These are phyloP conservation scores for Oreortyx pictus DNA, from an alignment of 2,797 vertebrate species.

Conservation along the genomic window DNA sequence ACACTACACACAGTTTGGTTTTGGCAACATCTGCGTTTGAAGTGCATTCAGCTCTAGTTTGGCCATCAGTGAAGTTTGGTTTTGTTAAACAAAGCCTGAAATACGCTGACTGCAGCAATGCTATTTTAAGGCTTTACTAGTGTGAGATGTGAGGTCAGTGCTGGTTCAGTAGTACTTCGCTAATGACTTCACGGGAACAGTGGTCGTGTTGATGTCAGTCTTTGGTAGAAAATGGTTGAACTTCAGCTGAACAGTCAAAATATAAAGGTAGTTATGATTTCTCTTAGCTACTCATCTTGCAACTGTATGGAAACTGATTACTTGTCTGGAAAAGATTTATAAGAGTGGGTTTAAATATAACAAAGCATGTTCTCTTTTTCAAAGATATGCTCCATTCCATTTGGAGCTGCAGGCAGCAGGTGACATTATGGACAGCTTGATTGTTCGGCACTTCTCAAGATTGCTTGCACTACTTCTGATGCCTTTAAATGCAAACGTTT, in stretches of 20 bases:
- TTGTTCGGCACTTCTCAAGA: background rate
- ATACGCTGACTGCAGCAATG: conserved; percentile 8
- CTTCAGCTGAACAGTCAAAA: background rate
- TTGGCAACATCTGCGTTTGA: conserved; percentile 19
- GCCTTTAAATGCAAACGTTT: background rate
- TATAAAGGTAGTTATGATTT: background rate
- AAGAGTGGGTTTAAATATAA: background rate
- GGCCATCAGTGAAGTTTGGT: conserved; percentile 26
- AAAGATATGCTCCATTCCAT: background rate
- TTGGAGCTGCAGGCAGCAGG: background rate
- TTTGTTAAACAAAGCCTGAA: conserved; percentile 49
- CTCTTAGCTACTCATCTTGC: background rate
- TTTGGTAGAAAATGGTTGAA: background rate
- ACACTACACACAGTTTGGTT: background rate
- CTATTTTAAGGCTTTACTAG: conserved; percentile 32
- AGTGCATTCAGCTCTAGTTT: conserved; percentile 24
- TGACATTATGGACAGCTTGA: background rate
- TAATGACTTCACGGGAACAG: conserved; percentile 19
- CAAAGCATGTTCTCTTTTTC: background rate
- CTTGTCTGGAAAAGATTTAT: background rate
- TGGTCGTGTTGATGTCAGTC: background rate
- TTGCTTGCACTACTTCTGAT: background rate
- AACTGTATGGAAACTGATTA: background rate
- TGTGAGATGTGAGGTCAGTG: conserved; percentile 9
- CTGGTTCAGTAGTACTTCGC: background rate